phyloP scores from a whole-genome alignment of 2,113 vertebrate genomes.

The Machaerirhynchus nigripectus region DNA sequence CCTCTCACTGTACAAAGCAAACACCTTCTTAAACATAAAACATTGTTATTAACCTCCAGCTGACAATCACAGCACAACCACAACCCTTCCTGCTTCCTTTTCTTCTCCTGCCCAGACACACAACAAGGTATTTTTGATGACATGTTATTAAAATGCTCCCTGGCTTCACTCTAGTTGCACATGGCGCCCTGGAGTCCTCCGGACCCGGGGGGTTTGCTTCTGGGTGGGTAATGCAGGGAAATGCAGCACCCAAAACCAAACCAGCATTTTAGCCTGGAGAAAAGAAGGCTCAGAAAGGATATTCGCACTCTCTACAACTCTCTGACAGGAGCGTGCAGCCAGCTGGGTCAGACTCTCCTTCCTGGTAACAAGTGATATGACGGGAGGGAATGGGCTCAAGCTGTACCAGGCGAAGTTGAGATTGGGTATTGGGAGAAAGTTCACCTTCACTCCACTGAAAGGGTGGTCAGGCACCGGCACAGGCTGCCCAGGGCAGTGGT shows the following conservation, averaged over 20 bases:
- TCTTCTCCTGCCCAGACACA: neutral
- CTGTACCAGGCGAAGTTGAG: neutral
- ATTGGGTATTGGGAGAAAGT: neutral
- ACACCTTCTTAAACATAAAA: neutral
- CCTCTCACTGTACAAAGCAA: neutral
- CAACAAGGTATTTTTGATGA: neutral
- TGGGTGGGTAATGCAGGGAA: neutral
- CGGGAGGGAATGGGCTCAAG: fast-evolving
- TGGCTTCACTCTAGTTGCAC: neutral
- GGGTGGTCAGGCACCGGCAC: neutral
- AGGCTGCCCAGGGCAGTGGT: neutral
- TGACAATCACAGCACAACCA: neutral
- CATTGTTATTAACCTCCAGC: neutral
- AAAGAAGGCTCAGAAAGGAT: neutral
- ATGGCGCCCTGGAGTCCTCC: neutral
- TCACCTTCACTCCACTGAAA: neutral
- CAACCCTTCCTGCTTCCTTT: neutral
- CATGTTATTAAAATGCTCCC: neutral
- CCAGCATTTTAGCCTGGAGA: neutral
- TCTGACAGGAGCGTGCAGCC: neutral
- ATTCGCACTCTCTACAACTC: neutral
- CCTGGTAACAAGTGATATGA: neutral
- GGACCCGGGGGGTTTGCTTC: neutral
- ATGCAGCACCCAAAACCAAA: neutral
- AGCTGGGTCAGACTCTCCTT: neutral